phyloP scores from a whole-genome alignment of 2,888 invertebrate genomes.

The Tipula lateralis region DNA sequence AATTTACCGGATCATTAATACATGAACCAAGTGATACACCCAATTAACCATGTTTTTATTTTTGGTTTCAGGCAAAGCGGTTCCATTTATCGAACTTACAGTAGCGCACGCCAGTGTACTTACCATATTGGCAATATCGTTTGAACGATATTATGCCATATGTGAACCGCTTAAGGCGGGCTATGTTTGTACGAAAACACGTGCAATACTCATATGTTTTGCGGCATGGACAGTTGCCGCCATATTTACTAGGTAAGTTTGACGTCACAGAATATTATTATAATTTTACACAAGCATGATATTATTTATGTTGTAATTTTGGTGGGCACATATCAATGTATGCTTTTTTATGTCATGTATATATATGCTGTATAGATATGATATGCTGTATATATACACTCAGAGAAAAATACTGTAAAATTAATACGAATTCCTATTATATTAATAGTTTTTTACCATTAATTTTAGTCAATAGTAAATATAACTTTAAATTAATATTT shows the following conservation, averaged over 20 bases:
- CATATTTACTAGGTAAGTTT: conserved; percentile 73
- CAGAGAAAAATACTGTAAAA: no score
- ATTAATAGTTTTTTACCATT: no score
- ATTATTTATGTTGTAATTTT: conserved; percentile 7
- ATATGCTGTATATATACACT: no score
- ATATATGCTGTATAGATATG: background rate
- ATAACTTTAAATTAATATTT: no score
- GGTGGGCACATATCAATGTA: background rate
- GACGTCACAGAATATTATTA: background rate
- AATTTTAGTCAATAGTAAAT: no score
- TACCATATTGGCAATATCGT: conserved; percentile 88
- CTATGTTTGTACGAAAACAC: conserved; percentile 81
- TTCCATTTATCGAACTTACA: conserved; percentile 86
- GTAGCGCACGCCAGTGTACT: conserved; percentile 89
- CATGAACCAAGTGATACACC: background rate
- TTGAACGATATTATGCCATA: conserved; percentile 87
- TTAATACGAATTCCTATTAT: no score
- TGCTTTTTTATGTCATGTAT: background rate
- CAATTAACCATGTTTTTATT: background rate
- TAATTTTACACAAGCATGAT: background rate
- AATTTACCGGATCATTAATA: background rate
- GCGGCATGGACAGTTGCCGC: conserved; percentile 81
- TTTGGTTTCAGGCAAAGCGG: conserved; percentile 90
- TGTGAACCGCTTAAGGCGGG: conserved; percentile 87
- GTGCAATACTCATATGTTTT: conserved; percentile 75